Conservation (phyloP, 2,113 vertebrate species). For the Ia io region DNA sequence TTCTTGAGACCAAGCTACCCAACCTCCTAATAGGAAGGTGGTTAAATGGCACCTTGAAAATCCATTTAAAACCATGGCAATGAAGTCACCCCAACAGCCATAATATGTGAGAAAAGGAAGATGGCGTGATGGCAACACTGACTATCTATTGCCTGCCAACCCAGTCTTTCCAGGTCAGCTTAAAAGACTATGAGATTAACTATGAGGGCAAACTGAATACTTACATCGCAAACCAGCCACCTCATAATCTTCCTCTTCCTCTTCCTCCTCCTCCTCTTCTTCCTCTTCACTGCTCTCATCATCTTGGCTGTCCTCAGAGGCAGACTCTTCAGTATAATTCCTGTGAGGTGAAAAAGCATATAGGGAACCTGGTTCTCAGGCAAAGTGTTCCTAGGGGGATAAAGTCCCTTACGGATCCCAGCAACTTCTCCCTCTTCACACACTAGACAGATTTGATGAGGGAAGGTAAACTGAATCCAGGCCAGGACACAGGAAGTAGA, state of each 20-base stretch:
- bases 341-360: constrained; percentile 74
- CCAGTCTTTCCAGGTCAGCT: not conserved
- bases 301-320: constrained; percentile 89
- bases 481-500: not conserved
- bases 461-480: not conserved
- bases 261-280: constrained; percentile 84
- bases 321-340: constrained; percentile 92
- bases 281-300: constrained; percentile 87
- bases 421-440: not conserved
- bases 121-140: accelerated
- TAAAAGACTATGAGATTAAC: not conserved
- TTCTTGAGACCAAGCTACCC: not conserved
- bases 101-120: not conserved
- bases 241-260: constrained; percentile 90
- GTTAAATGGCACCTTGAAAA: not conserved
- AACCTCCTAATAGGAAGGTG: not conserved
- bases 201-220: constrained; percentile 62
- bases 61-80: not conserved
- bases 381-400: not conserved
- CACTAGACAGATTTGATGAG: not conserved
- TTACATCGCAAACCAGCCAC: constrained; percentile 92
- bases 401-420: not conserved
- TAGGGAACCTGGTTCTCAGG: not conserved
- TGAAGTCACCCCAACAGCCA: not conserved
- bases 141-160: not conserved